Conservation (phyloP, 2,888 invertebrate genomes). For the Mycalesis mineus region DNA sequence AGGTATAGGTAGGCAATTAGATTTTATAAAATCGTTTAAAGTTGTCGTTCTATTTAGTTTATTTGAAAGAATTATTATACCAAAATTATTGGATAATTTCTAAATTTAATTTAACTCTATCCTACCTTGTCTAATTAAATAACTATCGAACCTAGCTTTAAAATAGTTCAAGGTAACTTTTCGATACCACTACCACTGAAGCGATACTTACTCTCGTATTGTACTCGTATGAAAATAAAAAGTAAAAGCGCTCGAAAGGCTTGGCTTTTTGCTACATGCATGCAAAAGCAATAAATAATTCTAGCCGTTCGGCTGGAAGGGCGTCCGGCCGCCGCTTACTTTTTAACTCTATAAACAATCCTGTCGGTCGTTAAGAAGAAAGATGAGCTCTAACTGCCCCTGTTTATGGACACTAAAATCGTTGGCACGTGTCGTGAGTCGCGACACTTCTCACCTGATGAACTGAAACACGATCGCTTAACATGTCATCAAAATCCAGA, state of each 20-base stretch:
- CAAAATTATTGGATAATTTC: too few species aligned
- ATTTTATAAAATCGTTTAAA: too few species aligned
- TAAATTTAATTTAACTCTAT: too few species aligned
- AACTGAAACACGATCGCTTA: neutral
- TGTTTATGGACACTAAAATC: constrained; percentile 74
- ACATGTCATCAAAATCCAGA: constrained; percentile 1
- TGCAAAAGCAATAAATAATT: constrained; percentile 63
- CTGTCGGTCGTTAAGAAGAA: constrained; percentile 72
- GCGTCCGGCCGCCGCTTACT: constrained; percentile 53
- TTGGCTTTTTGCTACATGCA: constrained; percentile 25
- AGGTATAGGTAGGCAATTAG: too few species aligned
- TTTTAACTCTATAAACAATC: constrained; percentile 74
- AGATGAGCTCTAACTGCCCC: constrained; percentile 73
- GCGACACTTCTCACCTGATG: constrained; percentile 55
- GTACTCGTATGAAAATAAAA: neutral
- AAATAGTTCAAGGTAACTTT: too few species aligned
- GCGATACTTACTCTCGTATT: neutral
- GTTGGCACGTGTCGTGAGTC: constrained; percentile 60
- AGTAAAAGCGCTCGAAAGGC: neutral
- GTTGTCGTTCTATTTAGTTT: too few species aligned
- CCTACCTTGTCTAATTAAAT: too few species aligned
- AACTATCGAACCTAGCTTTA: too few species aligned
- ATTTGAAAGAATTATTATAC: too few species aligned
- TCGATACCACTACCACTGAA: neutral
- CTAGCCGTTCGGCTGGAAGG: constrained; percentile 56